Percentiles rank a stretch among this genome's conserved stretches.
Conservation (phyloP, 2,113 vertebrate genomes). For the Oncorhynchus masou region DNA sequence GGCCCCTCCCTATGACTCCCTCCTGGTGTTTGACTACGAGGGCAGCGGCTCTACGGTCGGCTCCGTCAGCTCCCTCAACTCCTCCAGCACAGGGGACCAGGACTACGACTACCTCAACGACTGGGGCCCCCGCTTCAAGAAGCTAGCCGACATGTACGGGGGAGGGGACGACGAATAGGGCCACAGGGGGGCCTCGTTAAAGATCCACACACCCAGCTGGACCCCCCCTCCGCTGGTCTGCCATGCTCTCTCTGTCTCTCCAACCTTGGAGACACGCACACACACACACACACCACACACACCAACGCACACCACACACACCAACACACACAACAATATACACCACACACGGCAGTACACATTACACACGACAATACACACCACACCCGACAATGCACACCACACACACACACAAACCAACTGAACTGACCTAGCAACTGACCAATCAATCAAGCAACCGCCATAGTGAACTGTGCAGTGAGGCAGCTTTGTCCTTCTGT, state of each 20-base stretch:
- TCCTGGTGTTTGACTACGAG: slow-evolving; percentile 96
- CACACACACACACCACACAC: too few relatives aligned
- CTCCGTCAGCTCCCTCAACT: slow-evolving; percentile 95
- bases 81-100: slow-evolving; percentile 94
- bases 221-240: slow-evolving; percentile 62
- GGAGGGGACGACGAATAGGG: slow-evolving; percentile 88
- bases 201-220: not conserved
- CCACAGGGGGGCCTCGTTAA: slow-evolving; percentile 3
- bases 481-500: slow-evolving; percentile 71
- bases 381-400: too few relatives aligned
- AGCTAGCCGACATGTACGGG: slow-evolving; percentile 97
- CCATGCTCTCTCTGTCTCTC: slow-evolving; percentile 45
- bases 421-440: not conserved
- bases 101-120: slow-evolving; percentile 98
- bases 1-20: slow-evolving; percentile 93
- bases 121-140: slow-evolving; percentile 98
- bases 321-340: too few relatives aligned
- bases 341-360: too few relatives aligned
- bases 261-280: slow-evolving; percentile 15
- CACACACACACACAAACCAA: slow-evolving; percentile 21
- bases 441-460: slow-evolving; percentile 57
- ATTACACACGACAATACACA: too few relatives aligned
- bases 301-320: too few relatives aligned
- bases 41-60: slow-evolving; percentile 94
- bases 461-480: slow-evolving; percentile 77